Evolutionary conservation across 2,797 vertebrate genomes (phyloP).

Genomic region (Geotrypetes seraphini): DNA sequence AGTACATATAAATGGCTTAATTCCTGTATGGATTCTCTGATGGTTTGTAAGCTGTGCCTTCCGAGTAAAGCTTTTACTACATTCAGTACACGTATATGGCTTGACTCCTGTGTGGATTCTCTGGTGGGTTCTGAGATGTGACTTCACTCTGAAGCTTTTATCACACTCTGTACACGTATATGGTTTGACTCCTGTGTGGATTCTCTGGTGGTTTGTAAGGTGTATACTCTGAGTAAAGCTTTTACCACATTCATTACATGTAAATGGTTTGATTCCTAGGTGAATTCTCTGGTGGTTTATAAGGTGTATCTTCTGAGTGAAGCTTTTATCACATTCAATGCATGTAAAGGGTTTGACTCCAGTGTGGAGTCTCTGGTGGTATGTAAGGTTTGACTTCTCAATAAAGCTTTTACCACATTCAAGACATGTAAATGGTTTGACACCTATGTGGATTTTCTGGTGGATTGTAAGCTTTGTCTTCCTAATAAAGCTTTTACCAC

Average conservation of each 20-base stretch:
- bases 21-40: background rate
- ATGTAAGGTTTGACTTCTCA: too few species aligned
- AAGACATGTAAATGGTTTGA: too few species aligned
- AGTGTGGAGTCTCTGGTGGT: too few species aligned
- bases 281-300: too few species aligned
- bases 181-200: conserved; percentile 30
- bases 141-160: conserved; percentile 27
- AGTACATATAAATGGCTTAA: too few species aligned
- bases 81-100: conserved; percentile 15
- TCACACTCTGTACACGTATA: conserved; percentile 29
- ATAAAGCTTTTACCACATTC: too few species aligned
- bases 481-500: too few species aligned
- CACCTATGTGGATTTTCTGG: too few species aligned
- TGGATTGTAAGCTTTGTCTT: too few species aligned
- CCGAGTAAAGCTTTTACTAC: conserved; percentile 6
- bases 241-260: too few species aligned
- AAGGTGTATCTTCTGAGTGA: conserved; percentile 33
- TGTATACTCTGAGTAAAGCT: background rate
- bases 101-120: conserved; percentile 30
- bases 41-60: conserved; percentile 6
- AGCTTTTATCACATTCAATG: conserved; percentile 29
- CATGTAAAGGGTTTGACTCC: conserved; percentile 35
- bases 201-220: conserved; percentile 28
- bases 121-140: conserved; percentile 31
- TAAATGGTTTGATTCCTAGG: too few species aligned